Evolutionary conservation across 2,797 vertebrate genomes (phyloP), one percentile per base, ranked within the genome.

Genomic region (Monodelphis domestica): DNA sequence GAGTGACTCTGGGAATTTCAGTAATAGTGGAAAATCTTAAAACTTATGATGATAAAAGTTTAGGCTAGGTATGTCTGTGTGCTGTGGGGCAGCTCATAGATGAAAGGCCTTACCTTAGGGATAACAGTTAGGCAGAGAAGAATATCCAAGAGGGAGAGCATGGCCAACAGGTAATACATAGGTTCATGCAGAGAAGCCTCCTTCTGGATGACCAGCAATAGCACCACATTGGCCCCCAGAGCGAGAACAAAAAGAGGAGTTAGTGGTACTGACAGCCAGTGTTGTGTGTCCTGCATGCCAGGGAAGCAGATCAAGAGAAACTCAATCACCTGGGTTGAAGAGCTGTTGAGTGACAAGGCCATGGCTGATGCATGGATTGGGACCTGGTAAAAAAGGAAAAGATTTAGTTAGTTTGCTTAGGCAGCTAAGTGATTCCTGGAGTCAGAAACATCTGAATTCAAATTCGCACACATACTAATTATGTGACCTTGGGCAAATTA

Each of bases 231-330:
- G 70, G 96, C 98, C 1, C 96, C 14, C 24, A 98, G 21, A 53
- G 96, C 98, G 4, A 97, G 33, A 29, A 97, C 15, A 94, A 98
- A 55, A 98, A 97, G 96, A 98, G 88, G 24, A 97, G 53, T 70
- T 15, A 95, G 53, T 51, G 88, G 78, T 0, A 55, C 53, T 2
- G 93, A 88, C 29, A 94, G 53, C 28, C 63, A 70, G 29, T 70
- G 63, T 28, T 94, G 89, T 89, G 51, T 92, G 84, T 55, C 90
- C 54, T 96, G 95, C 96, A 98, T 98, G 30, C 98, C 98, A 33
- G 98, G 98, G 93, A 98, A 98, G 87, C 98, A 98, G 11, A 97
- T 92, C 0, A 98, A 97, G 11, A 97, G 51, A 90, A 98, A 98
- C 14, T 98, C 98, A 38, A 97, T 98, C 57, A 97, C 88, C 52